phyloP scores from a whole-genome alignment of 1,140 invertebrate genomes.

The Zaprionus davidi region DNA sequence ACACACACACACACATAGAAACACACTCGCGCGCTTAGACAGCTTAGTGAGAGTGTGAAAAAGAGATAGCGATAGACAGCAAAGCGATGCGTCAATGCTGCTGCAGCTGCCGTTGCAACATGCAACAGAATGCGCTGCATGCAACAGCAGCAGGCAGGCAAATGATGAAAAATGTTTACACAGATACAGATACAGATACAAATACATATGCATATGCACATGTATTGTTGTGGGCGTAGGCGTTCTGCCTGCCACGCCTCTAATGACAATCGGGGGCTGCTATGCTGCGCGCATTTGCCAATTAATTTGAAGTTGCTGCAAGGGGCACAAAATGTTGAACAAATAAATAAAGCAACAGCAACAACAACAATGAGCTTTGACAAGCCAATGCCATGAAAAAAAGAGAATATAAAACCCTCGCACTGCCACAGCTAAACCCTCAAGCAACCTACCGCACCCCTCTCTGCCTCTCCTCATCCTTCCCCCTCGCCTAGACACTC shows the following conservation, averaged over 20 bases:
- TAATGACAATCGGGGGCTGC: conserved; percentile 62
- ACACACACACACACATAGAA: conserved; percentile 17
- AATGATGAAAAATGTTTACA: conserved; percentile 65
- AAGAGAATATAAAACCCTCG: conserved; percentile 19
- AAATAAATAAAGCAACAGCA: conserved; percentile 58
- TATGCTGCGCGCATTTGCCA: conserved; percentile 44
- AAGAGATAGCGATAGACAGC: conserved; percentile 36
- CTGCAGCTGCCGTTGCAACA: conserved; percentile 25
- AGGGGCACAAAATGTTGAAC: conserved; percentile 40
- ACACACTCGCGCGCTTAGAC: conserved; percentile 9
- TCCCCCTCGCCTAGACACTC: neutral
- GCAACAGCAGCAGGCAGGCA: conserved; percentile 16
- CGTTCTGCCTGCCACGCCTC: conserved; percentile 26
- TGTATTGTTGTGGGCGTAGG: conserved; percentile 33
- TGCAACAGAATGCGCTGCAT: conserved; percentile 23
- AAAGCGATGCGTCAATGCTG: conserved; percentile 38
- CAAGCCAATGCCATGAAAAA: conserved; percentile 57
- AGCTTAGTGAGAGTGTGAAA: conserved; percentile 39
- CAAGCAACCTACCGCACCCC: neutral
- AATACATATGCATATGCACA: neutral
- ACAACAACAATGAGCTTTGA: conserved; percentile 45
- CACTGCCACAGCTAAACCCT: conserved; percentile 2
- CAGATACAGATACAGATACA: conserved; percentile 10
- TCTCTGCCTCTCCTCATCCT: no score
- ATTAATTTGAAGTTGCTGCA: conserved; percentile 65